Percentiles rank a stretch among this genome's conserved stretches.
phyloP scores from a whole-genome alignment of 2,888 invertebrate species.

The Thereva unica region DNA sequence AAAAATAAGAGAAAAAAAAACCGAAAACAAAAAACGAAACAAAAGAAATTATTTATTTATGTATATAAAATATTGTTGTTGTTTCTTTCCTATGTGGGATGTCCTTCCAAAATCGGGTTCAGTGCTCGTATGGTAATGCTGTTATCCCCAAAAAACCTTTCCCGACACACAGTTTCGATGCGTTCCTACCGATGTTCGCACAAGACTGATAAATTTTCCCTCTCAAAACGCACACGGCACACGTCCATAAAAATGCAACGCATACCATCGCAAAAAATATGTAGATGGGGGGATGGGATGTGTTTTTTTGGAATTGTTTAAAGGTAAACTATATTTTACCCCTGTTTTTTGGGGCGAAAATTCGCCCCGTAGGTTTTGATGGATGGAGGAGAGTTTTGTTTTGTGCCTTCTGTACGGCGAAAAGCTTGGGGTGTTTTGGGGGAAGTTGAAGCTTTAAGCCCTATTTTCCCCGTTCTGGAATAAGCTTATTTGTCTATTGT shows the following conservation, averaged over 20 bases:
- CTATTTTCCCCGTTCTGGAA: too few species aligned
- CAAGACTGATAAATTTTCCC: constrained; percentile 49
- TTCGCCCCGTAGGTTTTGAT: too few species aligned
- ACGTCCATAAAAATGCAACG: constrained; percentile 11
- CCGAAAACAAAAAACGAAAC: constrained; percentile 8
- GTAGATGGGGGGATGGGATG: not conserved
- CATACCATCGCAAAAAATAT: constrained; percentile 15
- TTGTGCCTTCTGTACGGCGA: too few species aligned
- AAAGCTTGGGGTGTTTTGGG: too few species aligned
- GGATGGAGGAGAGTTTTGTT: too few species aligned
- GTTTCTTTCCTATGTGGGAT: not conserved
- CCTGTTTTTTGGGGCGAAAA: too few species aligned
- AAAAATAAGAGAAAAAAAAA: too few species aligned
- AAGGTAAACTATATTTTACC: too few species aligned
- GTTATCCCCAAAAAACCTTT: not conserved
- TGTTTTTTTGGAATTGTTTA: too few species aligned
- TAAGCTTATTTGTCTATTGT: too few species aligned
- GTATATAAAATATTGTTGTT: not conserved
- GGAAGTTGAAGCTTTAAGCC: too few species aligned
- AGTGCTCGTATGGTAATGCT: not conserved
- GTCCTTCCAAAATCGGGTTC: constrained; percentile 4
- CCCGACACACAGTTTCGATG: constrained; percentile 15
- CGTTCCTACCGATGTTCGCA: constrained; percentile 47
- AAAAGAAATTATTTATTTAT: constrained; percentile 2
- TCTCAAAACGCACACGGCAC: constrained; percentile 43